These are phyloP conservation scores for Cordilura impudica DNA, from an alignment of 2,888 invertebrate species.

Conservation along the genomic window DNA sequence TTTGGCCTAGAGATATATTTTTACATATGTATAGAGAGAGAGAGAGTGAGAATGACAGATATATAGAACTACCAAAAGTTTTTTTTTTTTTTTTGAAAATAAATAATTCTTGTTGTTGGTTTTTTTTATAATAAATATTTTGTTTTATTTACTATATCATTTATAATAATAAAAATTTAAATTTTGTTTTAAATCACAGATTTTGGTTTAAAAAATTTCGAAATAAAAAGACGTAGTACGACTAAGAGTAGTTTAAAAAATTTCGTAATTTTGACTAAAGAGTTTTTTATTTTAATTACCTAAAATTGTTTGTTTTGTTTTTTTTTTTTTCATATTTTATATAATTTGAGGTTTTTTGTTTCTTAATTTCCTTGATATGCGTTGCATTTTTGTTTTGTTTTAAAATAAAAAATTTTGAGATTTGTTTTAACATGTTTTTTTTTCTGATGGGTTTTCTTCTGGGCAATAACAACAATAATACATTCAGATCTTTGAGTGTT, in stretches of 20 bases:
- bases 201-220: constrained; percentile 73
- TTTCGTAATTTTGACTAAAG: constrained; percentile 73
- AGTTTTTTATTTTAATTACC: constrained; percentile 70
- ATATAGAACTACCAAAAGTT: constrained; percentile 48
- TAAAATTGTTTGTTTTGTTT: constrained; percentile 65
- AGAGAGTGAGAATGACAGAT: constrained; percentile 64
- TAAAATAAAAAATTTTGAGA: constrained; percentile 50
- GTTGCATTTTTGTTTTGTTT: constrained; percentile 48
- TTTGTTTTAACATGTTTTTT: constrained; percentile 58
- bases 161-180: constrained; percentile 69
- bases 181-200: constrained; percentile 78
- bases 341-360: constrained; percentile 64
- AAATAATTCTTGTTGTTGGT: constrained; percentile 18
- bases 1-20: constrained; percentile 56
- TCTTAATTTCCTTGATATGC: constrained; percentile 62
- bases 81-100: constrained; percentile 38
- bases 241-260: constrained; percentile 71
- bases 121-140: constrained; percentile 37
- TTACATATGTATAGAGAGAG: too few species aligned
- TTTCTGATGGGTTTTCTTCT: constrained; percentile 18
- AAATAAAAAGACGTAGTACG: constrained; percentile 72
- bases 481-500: constrained; percentile 43
- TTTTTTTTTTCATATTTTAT: constrained; percentile 67
- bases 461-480: constrained; percentile 57
- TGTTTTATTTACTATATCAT: constrained; percentile 55